phyloP scores from a whole-genome alignment of 2,113 vertebrate species.

The Aegithalos caudatus region DNA sequence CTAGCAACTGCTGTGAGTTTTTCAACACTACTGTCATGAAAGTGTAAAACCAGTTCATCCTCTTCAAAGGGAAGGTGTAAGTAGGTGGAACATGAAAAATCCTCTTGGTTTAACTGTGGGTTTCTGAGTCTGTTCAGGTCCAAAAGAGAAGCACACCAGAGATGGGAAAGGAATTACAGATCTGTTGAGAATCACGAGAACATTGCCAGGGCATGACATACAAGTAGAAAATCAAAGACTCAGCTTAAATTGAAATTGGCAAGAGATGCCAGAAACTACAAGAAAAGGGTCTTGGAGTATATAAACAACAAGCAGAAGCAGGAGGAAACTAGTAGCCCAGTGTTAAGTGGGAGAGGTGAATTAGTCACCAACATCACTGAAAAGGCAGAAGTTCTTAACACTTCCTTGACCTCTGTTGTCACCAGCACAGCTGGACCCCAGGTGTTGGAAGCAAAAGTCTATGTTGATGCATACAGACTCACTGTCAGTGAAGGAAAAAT shows the following conservation, averaged over 20 bases:
- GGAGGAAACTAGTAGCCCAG: neutral
- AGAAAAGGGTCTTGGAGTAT: neutral
- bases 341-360: neutral
- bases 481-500: neutral
- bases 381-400: neutral
- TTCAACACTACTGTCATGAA: neutral
- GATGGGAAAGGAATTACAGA: neutral
- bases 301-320: neutral
- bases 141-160: neutral
- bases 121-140: neutral
- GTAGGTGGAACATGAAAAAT: neutral
- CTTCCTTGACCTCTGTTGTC: neutral
- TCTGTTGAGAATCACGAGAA: neutral
- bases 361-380: neutral
- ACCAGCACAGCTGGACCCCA: neutral
- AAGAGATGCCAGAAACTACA: neutral
- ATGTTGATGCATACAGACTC: neutral
- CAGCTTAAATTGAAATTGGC: neutral
- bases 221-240: neutral
- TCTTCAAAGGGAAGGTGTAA: neutral
- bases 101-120: neutral
- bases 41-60: neutral
- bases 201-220: neutral
- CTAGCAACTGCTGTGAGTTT: accelerated
- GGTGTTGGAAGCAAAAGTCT: neutral